Evolutionary conservation across 2,888 invertebrate species (phyloP).

Genomic region (Neocrepidodera transversa): DNA sequence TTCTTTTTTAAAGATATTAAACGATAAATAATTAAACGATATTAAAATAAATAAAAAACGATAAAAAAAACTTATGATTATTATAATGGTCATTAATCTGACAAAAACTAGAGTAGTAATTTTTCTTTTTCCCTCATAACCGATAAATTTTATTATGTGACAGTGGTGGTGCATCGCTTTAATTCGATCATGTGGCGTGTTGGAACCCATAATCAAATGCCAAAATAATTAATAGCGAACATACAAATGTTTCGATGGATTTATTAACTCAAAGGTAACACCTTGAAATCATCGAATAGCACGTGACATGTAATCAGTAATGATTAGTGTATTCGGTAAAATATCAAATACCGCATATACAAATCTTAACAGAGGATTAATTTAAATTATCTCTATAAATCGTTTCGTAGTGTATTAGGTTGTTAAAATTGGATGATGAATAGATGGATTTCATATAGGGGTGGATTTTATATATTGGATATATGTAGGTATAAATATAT

Average conservation of each 20-base stretch:
- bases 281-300: constrained; percentile 9
- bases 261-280: constrained; percentile 8
- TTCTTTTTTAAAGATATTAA: no score
- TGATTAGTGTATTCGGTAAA: neutral
- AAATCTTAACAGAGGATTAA: constrained; percentile 1
- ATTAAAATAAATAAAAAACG: no score
- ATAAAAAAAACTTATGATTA: no score
- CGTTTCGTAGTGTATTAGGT: neutral
- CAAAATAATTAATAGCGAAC: constrained; percentile 6
- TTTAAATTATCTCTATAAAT: constrained; percentile 1
- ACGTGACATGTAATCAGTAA: constrained; percentile 2
- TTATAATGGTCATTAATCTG: no score
- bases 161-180: neutral
- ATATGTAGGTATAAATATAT: no score
- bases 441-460: no score
- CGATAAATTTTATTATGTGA: neutral
- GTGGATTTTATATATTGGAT: no score
- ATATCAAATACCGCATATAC: neutral
- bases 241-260: constrained; percentile 3
- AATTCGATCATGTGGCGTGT: neutral
- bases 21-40: no score
- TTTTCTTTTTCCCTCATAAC: no score
- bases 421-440: neutral
- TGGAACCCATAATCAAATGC: neutral
- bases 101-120: no score